These are phyloP conservation scores for Leptodactylus fuscus DNA, from an alignment of 2,113 vertebrate genomes.

Conservation along the genomic window DNA sequence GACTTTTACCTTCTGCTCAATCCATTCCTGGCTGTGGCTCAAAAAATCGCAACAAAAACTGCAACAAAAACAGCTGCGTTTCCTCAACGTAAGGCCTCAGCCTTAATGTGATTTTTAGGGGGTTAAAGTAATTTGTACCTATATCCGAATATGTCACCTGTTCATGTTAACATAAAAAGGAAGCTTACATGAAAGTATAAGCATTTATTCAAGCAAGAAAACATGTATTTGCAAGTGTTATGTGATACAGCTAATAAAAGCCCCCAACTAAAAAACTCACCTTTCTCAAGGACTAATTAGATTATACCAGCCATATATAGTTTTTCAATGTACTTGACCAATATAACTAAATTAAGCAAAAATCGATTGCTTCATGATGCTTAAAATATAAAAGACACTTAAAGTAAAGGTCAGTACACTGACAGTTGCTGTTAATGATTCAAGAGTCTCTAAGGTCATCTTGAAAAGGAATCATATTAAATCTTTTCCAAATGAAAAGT, in stretches of 20 bases:
- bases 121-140: background rate
- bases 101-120: too few relatives aligned
- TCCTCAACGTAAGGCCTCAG: too few relatives aligned
- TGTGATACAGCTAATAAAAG: background rate
- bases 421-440: slow-evolving; percentile 49
- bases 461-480: slow-evolving; percentile 40
- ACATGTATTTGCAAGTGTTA: background rate
- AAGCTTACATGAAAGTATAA: background rate
- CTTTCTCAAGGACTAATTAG: slow-evolving; percentile 13
- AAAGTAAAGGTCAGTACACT: slow-evolving; percentile 48
- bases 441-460: slow-evolving; percentile 43
- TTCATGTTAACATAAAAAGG: background rate
- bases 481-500: slow-evolving; percentile 34
- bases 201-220: background rate
- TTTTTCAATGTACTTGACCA: slow-evolving; percentile 30
- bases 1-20: too few relatives aligned
- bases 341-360: slow-evolving; percentile 50
- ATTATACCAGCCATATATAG: background rate
- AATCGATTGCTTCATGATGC: slow-evolving; percentile 43
- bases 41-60: too few relatives aligned
- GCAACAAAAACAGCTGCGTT: too few relatives aligned
- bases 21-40: too few relatives aligned
- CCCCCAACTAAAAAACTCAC: background rate
- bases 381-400: slow-evolving; percentile 51
- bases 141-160: background rate